Evolutionary conservation across 2,113 vertebrate species (phyloP), one percentile per base, ranked within the genome.

Genomic region (Hypomesus transpacificus): DNA sequence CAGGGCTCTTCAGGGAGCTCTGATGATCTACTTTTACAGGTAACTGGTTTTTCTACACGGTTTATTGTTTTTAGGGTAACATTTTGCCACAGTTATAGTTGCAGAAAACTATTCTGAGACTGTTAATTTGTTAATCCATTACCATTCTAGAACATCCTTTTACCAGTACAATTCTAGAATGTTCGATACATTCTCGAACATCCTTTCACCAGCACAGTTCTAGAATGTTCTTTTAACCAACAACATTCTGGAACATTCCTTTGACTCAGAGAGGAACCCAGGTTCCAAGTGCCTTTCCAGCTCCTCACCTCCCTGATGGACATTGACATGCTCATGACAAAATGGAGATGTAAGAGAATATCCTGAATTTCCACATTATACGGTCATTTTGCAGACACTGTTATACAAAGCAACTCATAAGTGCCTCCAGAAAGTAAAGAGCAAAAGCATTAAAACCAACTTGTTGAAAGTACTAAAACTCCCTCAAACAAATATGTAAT

Each of bases 11-110:
- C 93, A 99, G 81, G 96, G 97, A 6, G 96, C 96, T 22, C 84
- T 99, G 81, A 98, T 99, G 96, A 98, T 99, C 79, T 94, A 95
- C 82, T 98, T 98, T 88, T 99, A 98, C 92, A 98, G 97, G 97
- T 97, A 89, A 51, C 24, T 11, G 20, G 24, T 2, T 16, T 52
- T 60, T 18, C 22, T 26, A 63, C 6, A 46, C n/a, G 6, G 4
- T 65, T 59, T 50, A 22, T n/a, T 5, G 20, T 50, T 11, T 18
- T n/a, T 6, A 61, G 59, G 59, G 8, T 26, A 26, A 22, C 28
- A 16, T 62, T 13, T 31, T 16, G 14, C 26, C 28, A 1, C 11
- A 50, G 3, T 67, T 18, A 17, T 46, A 1, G 20, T 18, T 18
- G 14, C 31, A n/a, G n/a, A n/a, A 13, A 31, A 17, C 7, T 52